phyloP scores from a whole-genome alignment of 2,797 vertebrate genomes.

The Xerus rutilus region DNA sequence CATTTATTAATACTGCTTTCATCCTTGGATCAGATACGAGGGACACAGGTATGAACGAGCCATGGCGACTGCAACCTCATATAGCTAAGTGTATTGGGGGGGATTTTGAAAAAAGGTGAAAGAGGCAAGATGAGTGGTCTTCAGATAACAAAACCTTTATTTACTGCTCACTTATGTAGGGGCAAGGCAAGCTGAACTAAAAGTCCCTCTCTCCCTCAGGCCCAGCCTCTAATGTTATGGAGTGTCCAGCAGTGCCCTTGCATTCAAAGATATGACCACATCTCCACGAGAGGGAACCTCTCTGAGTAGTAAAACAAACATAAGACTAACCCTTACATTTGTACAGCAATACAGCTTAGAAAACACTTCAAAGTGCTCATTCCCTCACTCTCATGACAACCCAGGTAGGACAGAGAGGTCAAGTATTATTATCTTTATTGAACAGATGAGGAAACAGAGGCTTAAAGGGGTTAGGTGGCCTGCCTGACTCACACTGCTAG shows the following conservation, averaged over 20 bases:
- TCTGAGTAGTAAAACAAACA: not conserved
- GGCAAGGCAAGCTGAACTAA: not conserved
- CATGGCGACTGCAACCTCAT: not conserved
- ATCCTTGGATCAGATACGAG: not conserved
- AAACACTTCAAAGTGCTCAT: not conserved
- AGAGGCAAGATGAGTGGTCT: not conserved
- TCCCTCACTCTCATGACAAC: not conserved
- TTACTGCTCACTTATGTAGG: not conserved
- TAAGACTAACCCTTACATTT: not conserved
- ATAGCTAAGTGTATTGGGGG: not conserved
- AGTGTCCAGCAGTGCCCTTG: not conserved
- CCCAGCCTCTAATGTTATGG: not conserved
- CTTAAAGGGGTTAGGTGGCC: not conserved
- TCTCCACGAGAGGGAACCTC: not conserved
- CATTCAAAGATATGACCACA: not conserved
- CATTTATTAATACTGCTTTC: conserved; percentile 1
- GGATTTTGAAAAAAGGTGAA: not conserved
- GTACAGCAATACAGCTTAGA: not conserved
- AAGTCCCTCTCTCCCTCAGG: not conserved
- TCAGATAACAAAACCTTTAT: conserved; percentile 26
- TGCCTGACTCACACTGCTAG: not conserved
- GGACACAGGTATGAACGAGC: not conserved
- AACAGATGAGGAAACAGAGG: conserved; percentile 32
- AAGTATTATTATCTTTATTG: not conserved
- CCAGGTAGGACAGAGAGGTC: not conserved